Evolutionary conservation across 1,140 invertebrate genomes (phyloP).

Genomic region (Atta cephalotes): DNA sequence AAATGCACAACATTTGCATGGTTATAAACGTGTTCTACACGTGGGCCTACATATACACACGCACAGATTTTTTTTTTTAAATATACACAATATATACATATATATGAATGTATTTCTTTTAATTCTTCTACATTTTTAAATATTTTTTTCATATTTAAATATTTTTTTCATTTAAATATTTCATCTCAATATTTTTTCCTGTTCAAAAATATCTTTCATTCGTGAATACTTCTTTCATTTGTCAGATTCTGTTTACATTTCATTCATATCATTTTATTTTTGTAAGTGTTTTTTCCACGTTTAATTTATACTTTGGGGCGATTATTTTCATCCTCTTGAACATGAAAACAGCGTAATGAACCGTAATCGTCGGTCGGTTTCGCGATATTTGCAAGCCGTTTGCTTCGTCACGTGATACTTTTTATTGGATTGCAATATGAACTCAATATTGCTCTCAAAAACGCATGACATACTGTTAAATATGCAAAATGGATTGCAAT

Average conservation of each 20-base stretch:
- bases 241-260: background rate
- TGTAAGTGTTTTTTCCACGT: background rate
- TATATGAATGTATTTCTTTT: too few species aligned
- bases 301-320: background rate
- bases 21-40: too few species aligned
- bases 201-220: background rate
- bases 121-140: background rate
- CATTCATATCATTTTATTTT: slow-evolving; percentile 6
- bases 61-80: too few species aligned
- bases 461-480: slow-evolving; percentile 3
- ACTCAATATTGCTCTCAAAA: slow-evolving; percentile 11
- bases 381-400: slow-evolving; percentile 28
- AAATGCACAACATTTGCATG: too few species aligned
- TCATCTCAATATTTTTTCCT: background rate
- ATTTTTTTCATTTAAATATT: background rate
- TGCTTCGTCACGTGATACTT: slow-evolving; percentile 34
- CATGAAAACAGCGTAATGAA: slow-evolving; percentile 50
- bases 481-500: slow-evolving; percentile 33
- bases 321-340: slow-evolving; percentile 30
- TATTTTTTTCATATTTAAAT: background rate
- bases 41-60: too few species aligned
- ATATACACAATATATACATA: too few species aligned
- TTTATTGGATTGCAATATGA: background rate
- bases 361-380: slow-evolving; percentile 28
- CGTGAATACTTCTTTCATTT: background rate